These are phyloP conservation scores for Hyposmocoma kahamanoa DNA, from an alignment of 1,140 invertebrate genomes.

Conservation along the genomic window DNA sequence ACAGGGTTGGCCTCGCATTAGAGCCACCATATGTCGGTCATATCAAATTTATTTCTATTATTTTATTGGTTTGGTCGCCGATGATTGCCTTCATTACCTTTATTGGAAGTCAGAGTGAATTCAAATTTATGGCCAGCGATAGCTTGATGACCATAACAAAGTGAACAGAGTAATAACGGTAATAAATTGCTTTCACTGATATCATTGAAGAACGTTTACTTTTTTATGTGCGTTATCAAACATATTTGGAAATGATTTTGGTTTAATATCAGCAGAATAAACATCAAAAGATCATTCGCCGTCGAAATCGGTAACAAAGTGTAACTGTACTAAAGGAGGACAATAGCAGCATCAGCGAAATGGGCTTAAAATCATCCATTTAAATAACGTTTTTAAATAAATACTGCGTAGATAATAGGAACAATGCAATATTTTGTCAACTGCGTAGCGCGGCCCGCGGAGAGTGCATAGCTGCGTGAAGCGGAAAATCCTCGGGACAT, in stretches of 20 bases:
- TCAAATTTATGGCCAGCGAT: slow-evolving; percentile 67
- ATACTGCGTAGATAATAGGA: slow-evolving; percentile 70
- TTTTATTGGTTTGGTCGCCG: slow-evolving; percentile 65
- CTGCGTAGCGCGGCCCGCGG: slow-evolving; percentile 55
- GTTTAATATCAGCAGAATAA: background rate
- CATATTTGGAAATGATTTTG: background rate
- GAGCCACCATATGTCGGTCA: slow-evolving; percentile 69
- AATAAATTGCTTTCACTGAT: slow-evolving; percentile 57
- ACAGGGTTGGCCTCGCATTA: slow-evolving; percentile 64
- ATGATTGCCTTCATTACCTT: slow-evolving; percentile 70
- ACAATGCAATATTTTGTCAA: slow-evolving; percentile 74
- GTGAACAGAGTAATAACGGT: slow-evolving; percentile 62
- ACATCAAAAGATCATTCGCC: slow-evolving; percentile 21
- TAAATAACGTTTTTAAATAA: slow-evolving; percentile 74
- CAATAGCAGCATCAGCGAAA: slow-evolving; percentile 59
- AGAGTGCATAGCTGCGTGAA: slow-evolving; percentile 70
- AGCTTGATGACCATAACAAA: slow-evolving; percentile 66
- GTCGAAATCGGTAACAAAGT: slow-evolving; percentile 22
- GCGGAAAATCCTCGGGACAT: slow-evolving; percentile 72
- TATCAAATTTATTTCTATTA: slow-evolving; percentile 74
- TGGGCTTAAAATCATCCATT: slow-evolving; percentile 71
- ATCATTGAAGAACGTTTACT: slow-evolving; percentile 17
- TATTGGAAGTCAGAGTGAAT: slow-evolving; percentile 68
- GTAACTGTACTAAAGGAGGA: slow-evolving; percentile 54
- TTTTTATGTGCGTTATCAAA: background rate